These are phyloP conservation scores for Lydus trimaculatus DNA, from an alignment of 2,888 invertebrate species.

Conservation along the genomic window DNA sequence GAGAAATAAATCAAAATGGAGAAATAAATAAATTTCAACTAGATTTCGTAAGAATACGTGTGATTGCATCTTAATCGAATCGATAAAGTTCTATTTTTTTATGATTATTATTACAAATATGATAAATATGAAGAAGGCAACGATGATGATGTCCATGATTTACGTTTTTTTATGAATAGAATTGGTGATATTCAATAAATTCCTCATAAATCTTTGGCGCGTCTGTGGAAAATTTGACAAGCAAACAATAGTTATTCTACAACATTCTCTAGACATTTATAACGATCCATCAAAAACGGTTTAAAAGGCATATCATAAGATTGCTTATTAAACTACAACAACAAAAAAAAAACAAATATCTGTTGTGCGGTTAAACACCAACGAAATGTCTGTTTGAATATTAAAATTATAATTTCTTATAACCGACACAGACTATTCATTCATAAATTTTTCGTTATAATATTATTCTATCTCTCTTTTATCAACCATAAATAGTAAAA, in stretches of 20 bases:
- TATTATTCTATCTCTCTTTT: neutral
- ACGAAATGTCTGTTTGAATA: neutral
- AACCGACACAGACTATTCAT: neutral
- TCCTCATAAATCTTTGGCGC: constrained; percentile 24
- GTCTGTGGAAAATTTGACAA: constrained; percentile 1
- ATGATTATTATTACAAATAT: neutral
- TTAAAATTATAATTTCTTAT: neutral
- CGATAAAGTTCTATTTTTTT: neutral
- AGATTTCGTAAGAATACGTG: no score
- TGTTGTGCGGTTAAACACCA: neutral
- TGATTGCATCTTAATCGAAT: no score
- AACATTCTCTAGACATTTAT: neutral
- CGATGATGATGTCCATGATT: neutral
- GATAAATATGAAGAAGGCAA: neutral
- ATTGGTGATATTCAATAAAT: constrained; percentile 26
- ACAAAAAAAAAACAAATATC: neutral
- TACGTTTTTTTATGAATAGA: constrained; percentile 1
- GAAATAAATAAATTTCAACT: constrained; percentile 8
- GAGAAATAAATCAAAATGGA: constrained; percentile 9
- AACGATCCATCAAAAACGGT: constrained; percentile 1
- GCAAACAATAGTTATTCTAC: neutral
- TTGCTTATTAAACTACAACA: neutral
- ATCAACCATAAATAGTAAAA: constrained; percentile 4
- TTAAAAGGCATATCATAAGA: constrained; percentile 2
- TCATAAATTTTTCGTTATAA: neutral